Conservation (phyloP, 2,113 vertebrate species). For the Ophiodon elongatus region DNA sequence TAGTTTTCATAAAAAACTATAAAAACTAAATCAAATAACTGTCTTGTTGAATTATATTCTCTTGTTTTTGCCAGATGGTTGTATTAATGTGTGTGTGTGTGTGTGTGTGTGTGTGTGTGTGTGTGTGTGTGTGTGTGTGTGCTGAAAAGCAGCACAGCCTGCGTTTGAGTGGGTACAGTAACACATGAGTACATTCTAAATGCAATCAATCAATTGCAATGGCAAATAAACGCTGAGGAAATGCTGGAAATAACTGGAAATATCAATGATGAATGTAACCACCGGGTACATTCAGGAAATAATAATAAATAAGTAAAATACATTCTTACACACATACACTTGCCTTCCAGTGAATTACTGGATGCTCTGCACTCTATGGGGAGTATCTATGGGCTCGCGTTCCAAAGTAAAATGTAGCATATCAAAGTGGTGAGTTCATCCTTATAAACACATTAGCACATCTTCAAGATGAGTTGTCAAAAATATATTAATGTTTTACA, state of each 20-base stretch:
- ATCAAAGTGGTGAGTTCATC: slow-evolving; percentile 37
- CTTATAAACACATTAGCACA: slow-evolving; percentile 41
- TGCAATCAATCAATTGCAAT: slow-evolving; percentile 14
- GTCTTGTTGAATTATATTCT: slow-evolving; percentile 3
- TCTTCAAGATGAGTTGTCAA: neutral
- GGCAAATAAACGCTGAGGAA: slow-evolving; percentile 3
- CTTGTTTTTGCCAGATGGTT: neutral
- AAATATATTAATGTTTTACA: no score
- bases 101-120: neutral
- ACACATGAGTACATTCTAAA: neutral
- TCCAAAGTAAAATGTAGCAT: slow-evolving; percentile 45
- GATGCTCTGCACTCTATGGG: slow-evolving; percentile 30
- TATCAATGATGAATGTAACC: slow-evolving; percentile 29
- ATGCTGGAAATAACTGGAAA: slow-evolving; percentile 36
- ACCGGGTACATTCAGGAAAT: slow-evolving; percentile 14
- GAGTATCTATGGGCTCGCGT: slow-evolving; percentile 46
- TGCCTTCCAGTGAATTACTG: slow-evolving; percentile 41
- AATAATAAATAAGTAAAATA: slow-evolving; percentile 15
- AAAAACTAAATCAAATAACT: slow-evolving; percentile 12
- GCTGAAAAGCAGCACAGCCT: slow-evolving; percentile 7
- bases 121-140: neutral
- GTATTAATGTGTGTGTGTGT: neutral
- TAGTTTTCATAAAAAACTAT: neutral
- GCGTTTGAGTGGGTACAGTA: neutral
- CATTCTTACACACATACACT: slow-evolving; percentile 23